Evolutionary conservation across 2,888 invertebrate genomes (phyloP).

Genomic region (Tanypteryx hageni): DNA sequence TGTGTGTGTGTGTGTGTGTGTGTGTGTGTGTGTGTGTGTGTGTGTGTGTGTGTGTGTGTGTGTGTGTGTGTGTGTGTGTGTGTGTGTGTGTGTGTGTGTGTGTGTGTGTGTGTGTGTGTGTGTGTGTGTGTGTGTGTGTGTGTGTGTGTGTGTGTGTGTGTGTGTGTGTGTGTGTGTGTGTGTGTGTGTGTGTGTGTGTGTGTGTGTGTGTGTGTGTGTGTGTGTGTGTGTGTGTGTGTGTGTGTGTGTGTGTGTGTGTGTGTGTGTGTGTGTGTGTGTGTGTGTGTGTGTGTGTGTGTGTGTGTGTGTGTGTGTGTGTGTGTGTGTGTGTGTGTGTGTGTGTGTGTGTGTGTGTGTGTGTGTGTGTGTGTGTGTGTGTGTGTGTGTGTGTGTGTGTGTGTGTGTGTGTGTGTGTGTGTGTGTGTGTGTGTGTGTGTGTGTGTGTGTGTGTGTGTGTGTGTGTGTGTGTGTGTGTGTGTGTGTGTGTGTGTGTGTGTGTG

Average conservation of each 20-base stretch:
- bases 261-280: constrained; percentile 42
- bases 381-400: constrained; percentile 51
- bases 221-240: constrained; percentile 31
- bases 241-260: constrained; percentile 46
- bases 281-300: constrained; percentile 46
- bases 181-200: constrained; percentile 45
- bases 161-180: constrained; percentile 43
- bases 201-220: constrained; percentile 42
- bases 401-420: constrained; percentile 50
- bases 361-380: constrained; percentile 46
- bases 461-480: constrained; percentile 41
- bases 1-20: constrained; percentile 45
- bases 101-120: constrained; percentile 43
- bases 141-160: constrained; percentile 41
- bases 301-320: constrained; percentile 46
- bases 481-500: constrained; percentile 46
- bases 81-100: constrained; percentile 46
- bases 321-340: constrained; percentile 42
- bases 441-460: constrained; percentile 43
- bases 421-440: constrained; percentile 46
- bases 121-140: constrained; percentile 45
- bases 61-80: constrained; percentile 45
- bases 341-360: constrained; percentile 43
- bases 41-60: constrained; percentile 43
- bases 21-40: constrained; percentile 45